A percentile compares a stretch with the other conserved stretches of the same genome.
These are phyloP conservation scores for Henricia sp. DNA, from an alignment of 53 echinoderm and acorn worm genomes.

Conservation along the genomic window DNA sequence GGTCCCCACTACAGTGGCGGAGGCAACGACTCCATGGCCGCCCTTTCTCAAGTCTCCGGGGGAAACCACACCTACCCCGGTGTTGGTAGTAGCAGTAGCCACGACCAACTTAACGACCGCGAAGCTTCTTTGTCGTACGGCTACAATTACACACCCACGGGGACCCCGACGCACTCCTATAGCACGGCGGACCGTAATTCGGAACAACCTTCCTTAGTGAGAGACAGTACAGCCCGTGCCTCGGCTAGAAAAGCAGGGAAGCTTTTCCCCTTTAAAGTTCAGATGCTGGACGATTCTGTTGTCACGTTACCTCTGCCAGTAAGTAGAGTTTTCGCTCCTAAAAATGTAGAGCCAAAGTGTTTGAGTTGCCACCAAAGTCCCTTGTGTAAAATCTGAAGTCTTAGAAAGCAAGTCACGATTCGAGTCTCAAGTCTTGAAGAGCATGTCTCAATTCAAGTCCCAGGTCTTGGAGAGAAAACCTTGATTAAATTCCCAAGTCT, in stretches of 20 bases:
- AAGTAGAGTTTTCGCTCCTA: no score
- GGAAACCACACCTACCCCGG: constrained; percentile 57
- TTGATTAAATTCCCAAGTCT: no score
- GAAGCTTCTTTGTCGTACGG: constrained; percentile 37
- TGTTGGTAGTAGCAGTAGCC: constrained; percentile 47
- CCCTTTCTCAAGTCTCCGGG: constrained; percentile 49
- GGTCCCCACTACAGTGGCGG: constrained; percentile 9
- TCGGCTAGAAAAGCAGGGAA: constrained; percentile 78
- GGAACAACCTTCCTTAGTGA: constrained; percentile 74
- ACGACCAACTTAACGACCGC: constrained; percentile 46
- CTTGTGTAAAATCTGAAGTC: no score
- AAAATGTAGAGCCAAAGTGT: no score
- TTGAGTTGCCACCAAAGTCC: no score
- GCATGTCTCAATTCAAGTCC: no score
- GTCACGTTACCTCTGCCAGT: constrained; percentile 88
- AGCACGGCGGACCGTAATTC: constrained; percentile 80
- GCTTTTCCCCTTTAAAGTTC: constrained; percentile 78
- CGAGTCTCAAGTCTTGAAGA: no score
- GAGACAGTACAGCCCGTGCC: constrained; percentile 63
- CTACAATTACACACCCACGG: constrained; percentile 84
- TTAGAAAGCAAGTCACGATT: no score
- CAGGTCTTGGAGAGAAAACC: no score
- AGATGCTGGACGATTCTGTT: constrained; percentile 94
- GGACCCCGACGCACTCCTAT: constrained; percentile 96
- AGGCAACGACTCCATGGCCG: constrained; percentile 48